Evolutionary conservation across 2,797 vertebrate species (phyloP).

Genomic region (Catostomus latipinnis): DNA sequence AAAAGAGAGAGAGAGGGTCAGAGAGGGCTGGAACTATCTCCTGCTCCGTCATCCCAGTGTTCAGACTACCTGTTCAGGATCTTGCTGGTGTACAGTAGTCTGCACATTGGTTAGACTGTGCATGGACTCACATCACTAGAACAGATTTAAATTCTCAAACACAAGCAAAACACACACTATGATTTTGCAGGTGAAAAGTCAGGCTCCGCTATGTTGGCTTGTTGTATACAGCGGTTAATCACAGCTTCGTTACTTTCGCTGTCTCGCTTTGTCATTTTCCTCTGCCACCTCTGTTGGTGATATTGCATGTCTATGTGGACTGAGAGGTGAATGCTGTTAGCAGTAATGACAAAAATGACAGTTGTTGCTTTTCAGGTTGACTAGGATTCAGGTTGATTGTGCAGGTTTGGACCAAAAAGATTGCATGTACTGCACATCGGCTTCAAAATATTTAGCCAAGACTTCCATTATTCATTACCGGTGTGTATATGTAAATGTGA

Average conservation of each 20-base stretch:
- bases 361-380: too few species aligned
- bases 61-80: slow-evolving; percentile 99
- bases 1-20: slow-evolving; percentile 47
- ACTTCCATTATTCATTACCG: not conserved
- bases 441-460: not conserved
- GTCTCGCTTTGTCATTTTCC: not conserved
- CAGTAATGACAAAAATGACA: not conserved
- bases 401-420: too few species aligned
- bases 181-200: slow-evolving; percentile 61
- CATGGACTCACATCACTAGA: slow-evolving; percentile 78
- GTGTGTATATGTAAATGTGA: not conserved
- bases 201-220: slow-evolving; percentile 64
- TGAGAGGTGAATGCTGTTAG: slow-evolving; percentile 10
- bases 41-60: slow-evolving; percentile 99
- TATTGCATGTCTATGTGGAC: slow-evolving; percentile 25
- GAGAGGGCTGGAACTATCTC: slow-evolving; percentile 70
- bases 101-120: slow-evolving; percentile 99
- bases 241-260: not conserved
- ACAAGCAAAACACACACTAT: slow-evolving; percentile 25
- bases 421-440: not conserved
- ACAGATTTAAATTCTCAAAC: not conserved
- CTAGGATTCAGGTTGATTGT: too few species aligned
- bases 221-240: not conserved
- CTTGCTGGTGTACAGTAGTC: slow-evolving; percentile 99
- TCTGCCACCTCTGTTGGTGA: slow-evolving; percentile 2